Percentiles rank a stretch among this genome's conserved stretches.
Conservation (phyloP, 2,888 invertebrate species). For the Ctenicera cuprea region DNA sequence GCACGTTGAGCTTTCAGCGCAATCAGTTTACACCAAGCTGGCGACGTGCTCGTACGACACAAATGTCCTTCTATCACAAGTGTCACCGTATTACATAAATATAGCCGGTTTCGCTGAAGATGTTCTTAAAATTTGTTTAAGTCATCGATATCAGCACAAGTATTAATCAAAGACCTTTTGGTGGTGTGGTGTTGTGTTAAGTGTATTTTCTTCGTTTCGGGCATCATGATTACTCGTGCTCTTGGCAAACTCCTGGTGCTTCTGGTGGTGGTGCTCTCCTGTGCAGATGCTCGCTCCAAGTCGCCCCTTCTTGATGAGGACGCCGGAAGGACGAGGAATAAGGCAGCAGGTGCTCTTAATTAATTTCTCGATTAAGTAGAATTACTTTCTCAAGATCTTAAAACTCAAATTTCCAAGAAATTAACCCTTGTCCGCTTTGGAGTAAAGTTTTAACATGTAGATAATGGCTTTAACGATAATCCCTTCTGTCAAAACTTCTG, state of each 20-base stretch:
- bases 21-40: conserved; percentile 63
- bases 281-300: conserved; percentile 61
- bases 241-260: conserved; percentile 47
- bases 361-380: conserved; percentile 42
- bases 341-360: conserved; percentile 66
- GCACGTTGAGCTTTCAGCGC: conserved; percentile 62
- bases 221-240: conserved; percentile 33
- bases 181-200: conserved; percentile 21
- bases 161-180: conserved; percentile 1
- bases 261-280: conserved; percentile 44
- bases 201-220: conserved; percentile 23
- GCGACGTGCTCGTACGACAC: conserved; percentile 58
- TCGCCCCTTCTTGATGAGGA: conserved; percentile 68
- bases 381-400: conserved; percentile 4
- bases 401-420: conserved; percentile 12
- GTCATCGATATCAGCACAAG: not conserved
- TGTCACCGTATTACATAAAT: conserved; percentile 60
- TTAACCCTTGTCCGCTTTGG: conserved; percentile 18
- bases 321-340: conserved; percentile 64
- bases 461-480: conserved; percentile 12
- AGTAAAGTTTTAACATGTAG: conserved; percentile 9
- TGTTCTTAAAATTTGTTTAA: conserved; percentile 41
- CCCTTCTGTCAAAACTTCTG: conserved; percentile 1
- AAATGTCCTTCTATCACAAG: conserved; percentile 52
- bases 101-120: conserved; percentile 43